These are phyloP conservation scores for Trogon surrucura DNA, from an alignment of 2,113 vertebrate species.

Conservation along the genomic window DNA sequence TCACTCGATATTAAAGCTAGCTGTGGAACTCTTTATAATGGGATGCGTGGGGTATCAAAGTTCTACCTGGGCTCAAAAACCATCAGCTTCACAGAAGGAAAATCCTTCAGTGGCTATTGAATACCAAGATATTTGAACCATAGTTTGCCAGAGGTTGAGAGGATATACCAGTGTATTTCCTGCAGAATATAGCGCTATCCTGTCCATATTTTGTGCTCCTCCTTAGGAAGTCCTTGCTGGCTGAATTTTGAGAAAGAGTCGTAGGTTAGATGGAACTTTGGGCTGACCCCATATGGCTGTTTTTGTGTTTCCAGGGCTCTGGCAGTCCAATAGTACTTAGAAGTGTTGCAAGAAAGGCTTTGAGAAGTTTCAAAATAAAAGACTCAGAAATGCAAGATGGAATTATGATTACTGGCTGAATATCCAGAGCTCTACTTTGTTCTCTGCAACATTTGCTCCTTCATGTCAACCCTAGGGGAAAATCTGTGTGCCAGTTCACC, in stretches of 20 bases:
- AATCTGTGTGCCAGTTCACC: conserved; percentile 57
- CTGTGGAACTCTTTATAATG: not conserved
- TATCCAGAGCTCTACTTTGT: conserved; percentile 34
- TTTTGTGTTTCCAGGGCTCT: conserved; percentile 17
- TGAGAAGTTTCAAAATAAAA: conserved; percentile 49
- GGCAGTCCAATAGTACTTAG: not conserved
- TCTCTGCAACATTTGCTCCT: conserved; percentile 43
- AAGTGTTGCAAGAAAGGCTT: conserved; percentile 31
- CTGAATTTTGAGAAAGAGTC: not conserved
- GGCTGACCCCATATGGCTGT: not conserved
- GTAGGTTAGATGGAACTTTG: not conserved
- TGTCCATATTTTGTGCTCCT: not conserved
- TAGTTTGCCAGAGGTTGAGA: not conserved
- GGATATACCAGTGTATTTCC: not conserved
- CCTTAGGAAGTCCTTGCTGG: not conserved
- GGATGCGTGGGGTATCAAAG: not conserved
- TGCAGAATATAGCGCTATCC: not conserved
- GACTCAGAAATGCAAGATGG: conserved; percentile 26
- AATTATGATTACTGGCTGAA: conserved; percentile 21
- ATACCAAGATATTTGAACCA: not conserved
- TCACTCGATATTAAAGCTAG: not conserved
- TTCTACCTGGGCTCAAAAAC: not conserved
- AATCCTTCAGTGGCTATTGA: not conserved
- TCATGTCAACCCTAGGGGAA: conserved; percentile 61
- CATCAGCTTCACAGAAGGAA: not conserved